Base-by-base conservation (phyloP, 2,888 invertebrate genomes). In the Diabrotica balteata region DNA sequence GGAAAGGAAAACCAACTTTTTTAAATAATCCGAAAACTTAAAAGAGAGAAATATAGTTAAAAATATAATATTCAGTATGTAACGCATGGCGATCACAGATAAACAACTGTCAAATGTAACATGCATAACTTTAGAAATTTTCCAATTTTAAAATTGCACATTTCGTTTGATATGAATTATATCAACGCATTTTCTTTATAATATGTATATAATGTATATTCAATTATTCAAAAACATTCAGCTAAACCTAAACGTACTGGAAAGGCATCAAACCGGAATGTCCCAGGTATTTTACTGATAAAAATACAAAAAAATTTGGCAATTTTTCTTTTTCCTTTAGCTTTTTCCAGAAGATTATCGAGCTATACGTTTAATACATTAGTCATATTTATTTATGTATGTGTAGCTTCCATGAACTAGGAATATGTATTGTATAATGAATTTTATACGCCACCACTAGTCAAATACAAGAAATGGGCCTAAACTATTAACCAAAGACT, bases 151-250 rank as follows among this genome's bases (percentile, higher is more conserved):
- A 67, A 83, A 84, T 83, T 83, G 83, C 83, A 83, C 83, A 83
- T 81, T 83, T 83, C 82, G 81, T 80, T 83, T 83, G 84, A 84
- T 84, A 84, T 84, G 83, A 83, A 81, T 82, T 82, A 84, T 84
- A 84, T 82, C 83, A 84, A 84, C 82, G 82, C 81, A 80, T 82
- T 81, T 32, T 32, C 32, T 32, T 78, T 81, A 79, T 79, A 79
- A 83, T 83, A 83, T 82, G 81, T 82, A 82, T 83, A 82, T 83
- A 82, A 82, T 82, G 81, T 83, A 83, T 83, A 83, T 83, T 83
- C 82, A 83, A 83, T 83, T 82, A 83, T 83, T 83, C 82, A 82
- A 83, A 84, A 84, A 84, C 84, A 84, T 84, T 83, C 81, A 84
- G 79, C 84, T 84, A 83, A 81, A 72, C 80, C 83, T 83, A 83